These are phyloP conservation scores for Tinea semifulvella DNA, from an alignment of 2,888 invertebrate genomes.

Conservation along the genomic window DNA sequence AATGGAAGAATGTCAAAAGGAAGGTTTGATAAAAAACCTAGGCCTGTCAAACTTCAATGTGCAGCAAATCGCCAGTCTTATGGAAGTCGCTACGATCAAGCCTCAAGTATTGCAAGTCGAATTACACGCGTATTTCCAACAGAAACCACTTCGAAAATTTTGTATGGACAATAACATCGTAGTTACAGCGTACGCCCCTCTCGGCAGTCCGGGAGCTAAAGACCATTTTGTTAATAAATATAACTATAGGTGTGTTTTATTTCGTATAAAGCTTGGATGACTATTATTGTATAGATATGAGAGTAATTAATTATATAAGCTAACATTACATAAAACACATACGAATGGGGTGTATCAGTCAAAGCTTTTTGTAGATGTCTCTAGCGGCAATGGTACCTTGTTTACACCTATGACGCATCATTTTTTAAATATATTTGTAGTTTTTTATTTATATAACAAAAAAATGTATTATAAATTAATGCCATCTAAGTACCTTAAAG, in stretches of 20 bases:
- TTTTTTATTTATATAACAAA: no score
- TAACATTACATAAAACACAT: no score
- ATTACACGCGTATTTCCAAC: constrained; percentile 80
- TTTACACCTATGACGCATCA: no score
- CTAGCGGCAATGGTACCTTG: no score
- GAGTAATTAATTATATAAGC: no score
- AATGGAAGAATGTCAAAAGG: constrained; percentile 74
- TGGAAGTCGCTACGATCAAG: constrained; percentile 67
- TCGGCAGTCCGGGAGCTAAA: constrained; percentile 77
- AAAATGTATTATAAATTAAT: no score
- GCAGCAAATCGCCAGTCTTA: constrained; percentile 71
- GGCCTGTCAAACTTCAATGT: constrained; percentile 84
- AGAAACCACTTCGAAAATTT: constrained; percentile 67
- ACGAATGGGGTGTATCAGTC: no score
- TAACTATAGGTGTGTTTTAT: constrained; percentile 65
- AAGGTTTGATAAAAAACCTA: constrained; percentile 73
- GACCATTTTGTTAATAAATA: constrained; percentile 70
- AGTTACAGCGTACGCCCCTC: constrained; percentile 75
- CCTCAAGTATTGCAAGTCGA: constrained; percentile 81
- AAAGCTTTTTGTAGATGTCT: no score
- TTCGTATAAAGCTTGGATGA: no score
- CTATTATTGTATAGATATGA: no score
- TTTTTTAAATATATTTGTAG: no score
- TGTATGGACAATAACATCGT: constrained; percentile 71
- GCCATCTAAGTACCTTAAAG: no score